Evolutionary conservation across 2,888 invertebrate species (phyloP).

Genomic region (Heteropelma amictum): DNA sequence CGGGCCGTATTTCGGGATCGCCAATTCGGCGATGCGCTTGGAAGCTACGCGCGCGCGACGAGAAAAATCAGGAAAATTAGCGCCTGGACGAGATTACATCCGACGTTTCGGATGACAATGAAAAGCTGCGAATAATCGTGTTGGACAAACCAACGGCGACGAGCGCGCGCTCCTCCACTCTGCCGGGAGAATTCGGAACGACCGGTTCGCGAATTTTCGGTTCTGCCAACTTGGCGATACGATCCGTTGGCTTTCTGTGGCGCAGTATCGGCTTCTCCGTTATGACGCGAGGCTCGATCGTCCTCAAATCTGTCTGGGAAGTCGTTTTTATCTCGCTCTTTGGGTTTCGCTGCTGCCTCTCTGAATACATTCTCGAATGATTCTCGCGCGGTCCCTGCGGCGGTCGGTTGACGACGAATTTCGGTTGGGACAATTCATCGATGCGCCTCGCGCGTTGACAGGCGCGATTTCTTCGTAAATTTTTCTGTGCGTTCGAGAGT

Average conservation of each 20-base stretch:
- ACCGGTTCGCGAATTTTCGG: conserved; percentile 43
- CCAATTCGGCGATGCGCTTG: conserved; percentile 63
- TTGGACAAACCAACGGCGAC: conserved; percentile 51
- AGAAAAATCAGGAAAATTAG: not conserved
- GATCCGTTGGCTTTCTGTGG: conserved; percentile 27
- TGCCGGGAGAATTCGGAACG: conserved; percentile 43
- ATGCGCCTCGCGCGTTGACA: conserved; percentile 28
- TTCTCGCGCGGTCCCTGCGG: conserved; percentile 17
- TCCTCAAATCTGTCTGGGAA: conserved; percentile 18
- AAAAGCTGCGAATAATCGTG: not conserved
- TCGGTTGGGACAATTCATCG: conserved; percentile 41
- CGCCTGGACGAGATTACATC: too few relatives aligned
- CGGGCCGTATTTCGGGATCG: conserved; percentile 68
- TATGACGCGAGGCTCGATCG: conserved; percentile 6
- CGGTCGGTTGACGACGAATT: not conserved
- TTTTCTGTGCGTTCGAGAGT: conserved; percentile 15
- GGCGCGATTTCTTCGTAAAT: conserved; percentile 4
- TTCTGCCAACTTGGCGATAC: conserved; percentile 50
- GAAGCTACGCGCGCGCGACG: conserved; percentile 45
- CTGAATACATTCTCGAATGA: not conserved
- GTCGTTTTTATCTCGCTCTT: not conserved
- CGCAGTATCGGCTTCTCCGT: conserved; percentile 21
- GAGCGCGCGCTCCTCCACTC: conserved; percentile 49
- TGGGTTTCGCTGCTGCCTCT: not conserved
- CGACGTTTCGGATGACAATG: not conserved